Evolutionary conservation across 2,888 invertebrate genomes (phyloP).

Genomic region (Ochropacha duplaris): DNA sequence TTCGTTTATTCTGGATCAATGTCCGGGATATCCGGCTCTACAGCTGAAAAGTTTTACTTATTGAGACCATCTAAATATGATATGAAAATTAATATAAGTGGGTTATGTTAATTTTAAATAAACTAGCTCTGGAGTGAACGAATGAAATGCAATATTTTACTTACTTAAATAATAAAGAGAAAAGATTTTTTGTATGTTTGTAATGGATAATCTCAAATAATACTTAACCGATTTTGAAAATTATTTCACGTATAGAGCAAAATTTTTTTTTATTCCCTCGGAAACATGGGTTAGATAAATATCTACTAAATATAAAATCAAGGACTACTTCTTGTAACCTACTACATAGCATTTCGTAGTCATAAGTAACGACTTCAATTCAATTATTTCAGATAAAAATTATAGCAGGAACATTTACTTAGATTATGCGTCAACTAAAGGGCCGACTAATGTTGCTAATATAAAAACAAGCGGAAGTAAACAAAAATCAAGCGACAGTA

Average conservation of each 20-base stretch:
- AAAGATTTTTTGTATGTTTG: too few species aligned
- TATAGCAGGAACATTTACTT: background rate
- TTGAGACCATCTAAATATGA: background rate
- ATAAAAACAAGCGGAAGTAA: background rate
- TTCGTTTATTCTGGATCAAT: conserved; percentile 14
- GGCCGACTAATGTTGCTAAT: background rate
- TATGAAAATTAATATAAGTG: background rate
- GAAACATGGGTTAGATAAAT: too few species aligned
- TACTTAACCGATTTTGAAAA: too few species aligned
- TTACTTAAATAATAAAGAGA: too few species aligned
- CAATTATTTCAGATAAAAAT: background rate
- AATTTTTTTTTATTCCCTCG: too few species aligned
- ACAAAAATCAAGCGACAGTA: background rate
- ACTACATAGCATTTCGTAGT: too few species aligned
- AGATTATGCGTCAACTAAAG: background rate
- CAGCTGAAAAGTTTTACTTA: background rate
- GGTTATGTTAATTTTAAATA: background rate
- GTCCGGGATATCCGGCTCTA: background rate
- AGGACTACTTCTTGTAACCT: too few species aligned
- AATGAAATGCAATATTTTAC: too few species aligned
- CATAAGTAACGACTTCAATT: background rate
- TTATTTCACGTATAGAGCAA: too few species aligned
- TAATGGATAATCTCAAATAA: too few species aligned
- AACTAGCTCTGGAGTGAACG: too few species aligned
- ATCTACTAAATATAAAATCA: too few species aligned